Evolutionary conservation across 2,888 invertebrate species (phyloP), one percentile per base, ranked within the genome.

Genomic region (Campaea margaritaria): DNA sequence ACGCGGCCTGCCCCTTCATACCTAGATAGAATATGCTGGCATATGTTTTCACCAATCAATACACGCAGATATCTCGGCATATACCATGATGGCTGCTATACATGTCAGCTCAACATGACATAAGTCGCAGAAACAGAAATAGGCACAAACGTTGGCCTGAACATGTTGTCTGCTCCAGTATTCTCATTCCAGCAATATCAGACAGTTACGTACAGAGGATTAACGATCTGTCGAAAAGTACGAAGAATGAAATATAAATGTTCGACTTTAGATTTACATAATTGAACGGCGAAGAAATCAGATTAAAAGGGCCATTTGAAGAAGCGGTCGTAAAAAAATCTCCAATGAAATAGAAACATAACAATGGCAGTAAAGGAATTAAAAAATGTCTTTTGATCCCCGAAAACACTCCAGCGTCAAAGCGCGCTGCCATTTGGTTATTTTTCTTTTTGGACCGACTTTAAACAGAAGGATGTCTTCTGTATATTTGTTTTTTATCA

Each of bases 381-480:
- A 27, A 28, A 58, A 62, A 65, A 63, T 46, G 41, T 44, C 47
- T 58, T 70, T 69, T 66, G 64, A 69, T 62, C 66, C 56, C 16
- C 27, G 34, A 62, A 50, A 46, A 46, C 21, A 27, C 45, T 57
- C 21, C 34, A 5, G 39, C 12, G 41, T 57, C 50, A 8, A 39
- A 56, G 44, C 21, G 21, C 3, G 21, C 39, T 31, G 49, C 49
- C 41, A 57, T 50, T 14, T 13, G 21, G 21, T 10, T 7, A 31
- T 3, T 31, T 36, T 42, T 34, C 13, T 28, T 38, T 34, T 50
- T 46, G 14, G 9, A 45, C 21, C 21, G 21, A 21, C 21, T 21
- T 21, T 5, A 21, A 21, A 21, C 21, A 21, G 21, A 5, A 21
- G 21, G 21, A 21, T 21, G 21, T 21, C 5, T 5, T 21, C 21